Conservation (phyloP, 1,140 invertebrate genomes). For the Diorhabda sublineata region DNA sequence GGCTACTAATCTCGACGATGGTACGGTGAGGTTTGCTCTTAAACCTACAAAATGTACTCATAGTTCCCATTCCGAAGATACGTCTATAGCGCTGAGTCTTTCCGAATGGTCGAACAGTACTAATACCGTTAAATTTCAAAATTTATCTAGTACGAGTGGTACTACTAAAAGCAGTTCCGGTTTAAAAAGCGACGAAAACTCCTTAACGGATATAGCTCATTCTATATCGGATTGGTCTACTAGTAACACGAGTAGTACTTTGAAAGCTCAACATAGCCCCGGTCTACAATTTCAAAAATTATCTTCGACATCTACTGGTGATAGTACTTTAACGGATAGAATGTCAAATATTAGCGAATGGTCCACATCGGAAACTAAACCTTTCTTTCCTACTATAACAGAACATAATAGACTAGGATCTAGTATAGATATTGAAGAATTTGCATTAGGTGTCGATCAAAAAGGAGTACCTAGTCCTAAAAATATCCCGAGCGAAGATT, state of each 20-base stretch:
- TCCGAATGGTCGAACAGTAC: conserved; percentile 82
- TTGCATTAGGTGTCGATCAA: conserved; percentile 27
- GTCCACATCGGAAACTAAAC: conserved; percentile 43
- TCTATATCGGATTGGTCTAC: conserved; percentile 59
- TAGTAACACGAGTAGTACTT: conserved; percentile 48
- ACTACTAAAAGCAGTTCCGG: conserved; percentile 56
- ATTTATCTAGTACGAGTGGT: conserved; percentile 64
- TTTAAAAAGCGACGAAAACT: conserved; percentile 56
- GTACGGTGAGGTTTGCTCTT: conserved; percentile 70
- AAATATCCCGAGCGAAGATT: conserved; percentile 42
- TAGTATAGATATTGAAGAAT: conserved; percentile 38
- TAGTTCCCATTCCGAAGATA: conserved; percentile 78
- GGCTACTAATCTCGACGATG: conserved; percentile 66
- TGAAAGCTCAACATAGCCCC: conserved; percentile 33
- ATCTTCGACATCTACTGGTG: conserved; percentile 43
- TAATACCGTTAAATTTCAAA: conserved; percentile 71
- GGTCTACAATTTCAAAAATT: conserved; percentile 44
- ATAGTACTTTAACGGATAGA: conserved; percentile 43
- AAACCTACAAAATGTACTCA: conserved; percentile 71
- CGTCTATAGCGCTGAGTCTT: conserved; percentile 74
- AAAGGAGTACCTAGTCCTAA: conserved; percentile 36
- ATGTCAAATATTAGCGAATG: conserved; percentile 46
- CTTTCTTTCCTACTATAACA: conserved; percentile 29
- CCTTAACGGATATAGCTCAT: conserved; percentile 53
- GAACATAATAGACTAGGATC: conserved; percentile 36